Conservation (phyloP, 1,140 invertebrate genomes). For the Heliconius nattereri region DNA sequence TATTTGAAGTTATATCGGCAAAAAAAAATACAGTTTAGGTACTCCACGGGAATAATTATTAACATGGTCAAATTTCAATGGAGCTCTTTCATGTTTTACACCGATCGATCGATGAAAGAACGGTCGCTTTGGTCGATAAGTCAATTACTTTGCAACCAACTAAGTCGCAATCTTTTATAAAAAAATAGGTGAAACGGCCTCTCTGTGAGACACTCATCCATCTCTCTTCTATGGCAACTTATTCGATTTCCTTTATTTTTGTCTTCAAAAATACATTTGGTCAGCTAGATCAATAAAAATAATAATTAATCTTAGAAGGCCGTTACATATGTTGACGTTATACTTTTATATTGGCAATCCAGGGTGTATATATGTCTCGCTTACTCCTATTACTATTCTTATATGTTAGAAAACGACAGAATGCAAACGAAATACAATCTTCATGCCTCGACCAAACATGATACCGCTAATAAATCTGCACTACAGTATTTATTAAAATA, state of each 20-base stretch:
- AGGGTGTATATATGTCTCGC: conserved; percentile 31
- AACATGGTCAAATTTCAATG: too few relatives aligned
- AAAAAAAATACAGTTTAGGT: too few relatives aligned
- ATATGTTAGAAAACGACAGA: conserved; percentile 19
- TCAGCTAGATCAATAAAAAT: conserved; percentile 6
- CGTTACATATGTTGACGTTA: conserved; percentile 27
- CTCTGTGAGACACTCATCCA: neutral
- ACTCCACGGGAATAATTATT: too few relatives aligned
- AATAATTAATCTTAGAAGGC: conserved; percentile 8
- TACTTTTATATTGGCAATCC: conserved; percentile 34
- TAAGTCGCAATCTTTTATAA: too few relatives aligned
- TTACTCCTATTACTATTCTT: neutral
- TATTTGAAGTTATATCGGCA: too few relatives aligned
- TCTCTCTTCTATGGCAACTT: neutral
- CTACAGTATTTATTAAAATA: conserved; percentile 27
- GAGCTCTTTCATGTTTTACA: too few relatives aligned
- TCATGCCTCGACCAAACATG: conserved; percentile 39
- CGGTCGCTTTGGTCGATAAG: too few relatives aligned
- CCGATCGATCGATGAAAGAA: too few relatives aligned
- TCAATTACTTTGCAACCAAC: too few relatives aligned
- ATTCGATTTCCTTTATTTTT: neutral
- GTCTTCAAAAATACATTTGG: neutral
- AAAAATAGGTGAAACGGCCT: too few relatives aligned
- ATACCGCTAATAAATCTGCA: conserved; percentile 48
- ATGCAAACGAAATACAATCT: conserved; percentile 34